Conservation (phyloP, 2,797 vertebrate genomes). For the Heterohyrax brucei region DNA sequence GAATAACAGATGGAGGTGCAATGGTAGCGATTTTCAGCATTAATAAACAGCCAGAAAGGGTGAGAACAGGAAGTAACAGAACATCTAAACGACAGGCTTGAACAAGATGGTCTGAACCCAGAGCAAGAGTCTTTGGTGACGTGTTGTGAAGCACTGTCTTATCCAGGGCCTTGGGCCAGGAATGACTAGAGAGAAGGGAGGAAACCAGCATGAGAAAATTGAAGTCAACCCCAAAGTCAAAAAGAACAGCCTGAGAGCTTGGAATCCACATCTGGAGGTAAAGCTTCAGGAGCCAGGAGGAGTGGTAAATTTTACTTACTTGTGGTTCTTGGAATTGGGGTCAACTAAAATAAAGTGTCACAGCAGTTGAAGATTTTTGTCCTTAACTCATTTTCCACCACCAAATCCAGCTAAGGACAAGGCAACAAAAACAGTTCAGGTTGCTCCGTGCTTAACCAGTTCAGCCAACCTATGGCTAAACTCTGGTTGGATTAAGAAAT, state of each 20-base stretch:
- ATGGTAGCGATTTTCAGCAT: neutral
- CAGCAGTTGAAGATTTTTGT: neutral
- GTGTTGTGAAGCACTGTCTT: neutral
- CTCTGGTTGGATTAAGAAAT: neutral
- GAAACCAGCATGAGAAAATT: neutral
- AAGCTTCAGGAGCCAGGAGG: neutral
- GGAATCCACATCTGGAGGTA: neutral
- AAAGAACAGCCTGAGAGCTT: neutral
- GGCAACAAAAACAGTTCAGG: neutral
- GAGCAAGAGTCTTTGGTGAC: neutral
- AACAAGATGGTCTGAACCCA: neutral
- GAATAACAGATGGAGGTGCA: neutral
- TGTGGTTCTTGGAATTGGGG: neutral
- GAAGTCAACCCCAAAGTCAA: neutral
- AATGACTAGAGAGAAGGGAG: neutral
- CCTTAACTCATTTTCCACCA: neutral
- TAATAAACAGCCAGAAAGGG: neutral
- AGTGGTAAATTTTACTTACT: neutral
- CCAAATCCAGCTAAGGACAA: neutral
- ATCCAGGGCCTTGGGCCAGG: neutral
- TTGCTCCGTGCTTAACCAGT: neutral
- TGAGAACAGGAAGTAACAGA: neutral
- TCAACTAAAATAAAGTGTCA: conserved; percentile 14
- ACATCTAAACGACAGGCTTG: neutral
- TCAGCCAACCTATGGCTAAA: neutral